Evolutionary conservation across 37 sponge, comb jelly and placozoan genomes (phyloP), one percentile per base, ranked within the genome.

Genomic region (Ianthella basta): DNA sequence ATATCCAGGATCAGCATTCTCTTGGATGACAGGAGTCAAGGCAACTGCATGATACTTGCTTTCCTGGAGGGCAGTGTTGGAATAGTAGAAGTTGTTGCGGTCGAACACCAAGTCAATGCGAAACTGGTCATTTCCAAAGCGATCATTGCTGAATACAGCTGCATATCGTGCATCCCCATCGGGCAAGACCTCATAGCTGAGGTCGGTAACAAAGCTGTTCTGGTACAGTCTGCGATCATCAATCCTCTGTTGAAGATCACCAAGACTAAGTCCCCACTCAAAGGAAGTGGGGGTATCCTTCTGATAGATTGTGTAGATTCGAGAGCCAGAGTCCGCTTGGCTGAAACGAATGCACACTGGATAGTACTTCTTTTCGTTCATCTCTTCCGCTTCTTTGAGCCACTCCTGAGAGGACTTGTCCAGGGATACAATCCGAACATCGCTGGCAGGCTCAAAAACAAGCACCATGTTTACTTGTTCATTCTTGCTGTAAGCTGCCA

Each of bases 131-230:
- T 19, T 72, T 23, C 73, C 73, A 13, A 20, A 38, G 19, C 73
- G 41, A 6, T 72, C 6, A 19, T 13, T 37, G 41, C 36, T 40
- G 14, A 72, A 30, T 20, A 72, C 20, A 10, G 30, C 39, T 37
- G 41, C 41, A 37, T 72, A 72, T 20, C 8, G 38, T 12, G 41
- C 32, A 20, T 72, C 73, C 5, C 73, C 73, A 72, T 72, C 36
- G 41, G 35, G 8, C 20, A 10, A 23, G 19, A 72, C 13, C 19
- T 30, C 30, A 33, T 72, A 72, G 39, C 40, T 38, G 40, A 72
- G 23, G 41, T 72, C 73, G 10, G 73, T 72, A 13, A 72, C 73
- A 33, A 20, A 72, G 73, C 73, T 40, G 41, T 15, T 33, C 19
- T n/a, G n/a, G n/a, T n/a, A n/a, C n/a, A 13, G 10, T 40, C 41